A percentile compares a stretch with the other conserved stretches of the same genome.
phyloP scores from a whole-genome alignment of 2,888 invertebrate species.

The Patella caerulea region DNA sequence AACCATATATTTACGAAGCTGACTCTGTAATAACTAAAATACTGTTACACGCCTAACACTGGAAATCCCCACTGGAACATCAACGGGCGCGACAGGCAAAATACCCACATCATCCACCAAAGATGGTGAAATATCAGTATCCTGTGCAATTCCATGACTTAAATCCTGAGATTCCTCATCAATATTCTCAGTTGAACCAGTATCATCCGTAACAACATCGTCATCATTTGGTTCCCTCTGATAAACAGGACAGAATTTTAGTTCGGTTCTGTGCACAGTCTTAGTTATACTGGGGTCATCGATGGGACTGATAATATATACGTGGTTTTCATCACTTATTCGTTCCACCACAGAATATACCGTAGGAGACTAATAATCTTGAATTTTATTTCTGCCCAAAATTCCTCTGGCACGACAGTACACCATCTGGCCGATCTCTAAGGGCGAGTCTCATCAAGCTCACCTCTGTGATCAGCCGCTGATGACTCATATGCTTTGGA shows the following conservation, averaged over 20 bases:
- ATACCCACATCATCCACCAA: too few relatives aligned
- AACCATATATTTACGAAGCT: too few relatives aligned
- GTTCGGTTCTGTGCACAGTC: slow-evolving; percentile 19
- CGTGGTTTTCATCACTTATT: slow-evolving; percentile 13
- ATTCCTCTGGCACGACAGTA: slow-evolving; percentile 13
- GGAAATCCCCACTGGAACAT: too few relatives aligned
- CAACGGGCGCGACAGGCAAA: too few relatives aligned
- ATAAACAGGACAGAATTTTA: slow-evolving; percentile 1
- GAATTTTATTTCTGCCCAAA: slow-evolving; percentile 23
- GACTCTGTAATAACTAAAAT: too few relatives aligned
- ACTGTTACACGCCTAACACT: too few relatives aligned
- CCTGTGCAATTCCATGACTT: too few relatives aligned
- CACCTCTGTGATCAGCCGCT: background rate
- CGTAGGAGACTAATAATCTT: slow-evolving; percentile 9
- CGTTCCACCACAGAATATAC: slow-evolving; percentile 14
- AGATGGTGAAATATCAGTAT: too few relatives aligned
- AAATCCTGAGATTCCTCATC: too few relatives aligned
- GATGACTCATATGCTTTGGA: background rate
- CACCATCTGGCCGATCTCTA: slow-evolving; percentile 15
- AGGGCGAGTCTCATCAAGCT: slow-evolving; percentile 12
- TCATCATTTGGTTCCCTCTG: too few relatives aligned
- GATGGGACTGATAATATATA: slow-evolving; percentile 16
- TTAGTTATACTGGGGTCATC: slow-evolving; percentile 7
- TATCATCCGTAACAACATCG: too few relatives aligned
- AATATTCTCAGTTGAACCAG: too few relatives aligned